Conservation (phyloP, 2,797 vertebrate genomes). For the Gallinago stenura region DNA sequence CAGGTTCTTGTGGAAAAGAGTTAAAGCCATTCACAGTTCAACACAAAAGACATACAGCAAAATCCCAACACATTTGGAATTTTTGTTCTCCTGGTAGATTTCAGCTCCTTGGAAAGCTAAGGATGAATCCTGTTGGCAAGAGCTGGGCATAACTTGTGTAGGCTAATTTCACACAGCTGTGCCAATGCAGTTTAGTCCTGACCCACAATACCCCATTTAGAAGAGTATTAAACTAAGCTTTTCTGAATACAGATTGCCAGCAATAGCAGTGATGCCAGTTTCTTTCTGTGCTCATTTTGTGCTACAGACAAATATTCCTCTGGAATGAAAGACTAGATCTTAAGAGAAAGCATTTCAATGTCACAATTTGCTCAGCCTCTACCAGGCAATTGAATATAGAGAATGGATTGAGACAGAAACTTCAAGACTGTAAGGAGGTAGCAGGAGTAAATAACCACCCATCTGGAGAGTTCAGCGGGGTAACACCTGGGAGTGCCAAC, state of each 20-base stretch:
- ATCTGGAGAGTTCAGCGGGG: not conserved
- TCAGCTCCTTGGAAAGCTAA: not conserved
- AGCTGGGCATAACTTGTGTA: not conserved
- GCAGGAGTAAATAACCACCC: not conserved
- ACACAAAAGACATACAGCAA: not conserved
- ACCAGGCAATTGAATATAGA: not conserved
- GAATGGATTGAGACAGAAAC: not conserved
- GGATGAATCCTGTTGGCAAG: not conserved
- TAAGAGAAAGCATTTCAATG: no score
- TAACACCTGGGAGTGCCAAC: not conserved
- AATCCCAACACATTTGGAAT: not conserved
- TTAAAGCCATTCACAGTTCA: not conserved
- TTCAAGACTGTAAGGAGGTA: not conserved
- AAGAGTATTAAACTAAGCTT: not conserved
- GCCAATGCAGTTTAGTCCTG: not conserved
- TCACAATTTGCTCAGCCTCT: not conserved
- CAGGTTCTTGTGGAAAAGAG: not conserved
- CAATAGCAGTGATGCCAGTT: not conserved
- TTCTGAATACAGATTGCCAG: not conserved
- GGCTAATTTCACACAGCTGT: not conserved
- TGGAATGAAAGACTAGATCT: not conserved
- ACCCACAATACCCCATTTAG: not conserved
- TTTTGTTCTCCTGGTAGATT: not conserved
- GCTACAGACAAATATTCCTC: not conserved
- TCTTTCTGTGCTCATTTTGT: not conserved